Percentiles rank a stretch among this genome's conserved stretches.
These are phyloP conservation scores for Phenacoccus solenopsis DNA, from an alignment of 1,140 invertebrate species.

Conservation along the genomic window DNA sequence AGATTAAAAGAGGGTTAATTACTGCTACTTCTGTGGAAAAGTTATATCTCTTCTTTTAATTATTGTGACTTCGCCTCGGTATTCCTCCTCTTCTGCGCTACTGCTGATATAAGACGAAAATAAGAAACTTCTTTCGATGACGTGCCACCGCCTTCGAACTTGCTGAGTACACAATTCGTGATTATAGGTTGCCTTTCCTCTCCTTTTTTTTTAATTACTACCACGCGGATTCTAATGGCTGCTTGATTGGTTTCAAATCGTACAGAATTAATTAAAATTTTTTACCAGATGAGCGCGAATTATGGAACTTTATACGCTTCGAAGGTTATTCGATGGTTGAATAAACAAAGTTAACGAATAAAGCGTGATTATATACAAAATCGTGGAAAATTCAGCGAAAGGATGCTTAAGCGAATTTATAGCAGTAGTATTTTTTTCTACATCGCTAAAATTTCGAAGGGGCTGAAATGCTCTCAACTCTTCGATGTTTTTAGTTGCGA, in stretches of 20 bases:
- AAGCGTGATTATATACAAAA: too few relatives aligned
- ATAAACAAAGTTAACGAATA: too few relatives aligned
- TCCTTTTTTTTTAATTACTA: background rate
- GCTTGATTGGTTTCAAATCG: background rate
- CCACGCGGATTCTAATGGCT: background rate
- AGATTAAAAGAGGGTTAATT: background rate
- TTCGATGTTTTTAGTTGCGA: too few relatives aligned
- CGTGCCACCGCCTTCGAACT: background rate
- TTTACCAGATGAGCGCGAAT: background rate
- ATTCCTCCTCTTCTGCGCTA: background rate
- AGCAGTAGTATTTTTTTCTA: too few relatives aligned
- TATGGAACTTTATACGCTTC: too few relatives aligned
- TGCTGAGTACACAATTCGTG: background rate
- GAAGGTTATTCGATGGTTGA: too few relatives aligned
- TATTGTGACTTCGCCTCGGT: background rate
- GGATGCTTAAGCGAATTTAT: too few relatives aligned
- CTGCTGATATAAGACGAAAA: background rate
- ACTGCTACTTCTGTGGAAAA: slow-evolving; percentile 1
- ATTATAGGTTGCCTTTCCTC: background rate
- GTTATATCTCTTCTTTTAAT: slow-evolving; percentile 3
- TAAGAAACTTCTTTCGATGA: slow-evolving; percentile 1
- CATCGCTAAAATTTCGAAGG: too few relatives aligned
- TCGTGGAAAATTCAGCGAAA: too few relatives aligned
- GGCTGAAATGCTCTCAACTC: too few relatives aligned
- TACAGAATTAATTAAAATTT: background rate